phyloP scores from a whole-genome alignment of 2,797 vertebrate species.

The Anguilla marmorata region DNA sequence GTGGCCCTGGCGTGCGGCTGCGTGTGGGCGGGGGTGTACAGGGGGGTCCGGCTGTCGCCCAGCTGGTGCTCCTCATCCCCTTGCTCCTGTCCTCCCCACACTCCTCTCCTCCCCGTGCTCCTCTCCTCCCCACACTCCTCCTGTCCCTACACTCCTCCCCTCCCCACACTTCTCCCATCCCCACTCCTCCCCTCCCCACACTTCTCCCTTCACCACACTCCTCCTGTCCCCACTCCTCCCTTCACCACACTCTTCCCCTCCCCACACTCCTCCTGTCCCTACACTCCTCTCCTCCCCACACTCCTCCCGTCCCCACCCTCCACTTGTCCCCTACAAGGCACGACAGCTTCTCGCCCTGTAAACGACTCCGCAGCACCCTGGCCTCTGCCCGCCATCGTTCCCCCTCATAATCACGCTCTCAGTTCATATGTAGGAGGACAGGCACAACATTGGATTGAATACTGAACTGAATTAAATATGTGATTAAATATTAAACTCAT shows the following conservation, averaged over 20 bases:
- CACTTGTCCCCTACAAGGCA: neutral
- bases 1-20: too few relatives aligned
- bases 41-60: neutral
- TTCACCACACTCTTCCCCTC: too few relatives aligned
- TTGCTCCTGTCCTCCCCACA: too few relatives aligned
- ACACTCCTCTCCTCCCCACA: slow-evolving; percentile 36
- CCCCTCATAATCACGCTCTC: neutral
- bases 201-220: slow-evolving; percentile 36
- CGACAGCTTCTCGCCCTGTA: slow-evolving; percentile 6
- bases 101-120: too few relatives aligned
- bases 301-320: slow-evolving; percentile 15
- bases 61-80: neutral
- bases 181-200: too few relatives aligned
- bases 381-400: neutral
- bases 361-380: neutral
- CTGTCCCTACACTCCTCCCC: too few relatives aligned
- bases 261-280: too few relatives aligned
- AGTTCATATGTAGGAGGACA: neutral
- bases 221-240: neutral
- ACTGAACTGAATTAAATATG: neutral
- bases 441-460: neutral
- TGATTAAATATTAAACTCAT: neutral
- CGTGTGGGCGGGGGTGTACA: neutral
- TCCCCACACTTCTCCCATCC: too few relatives aligned
- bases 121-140: too few relatives aligned